Evolutionary conservation across 1,140 invertebrate genomes (phyloP), one percentile per base, ranked within the genome.

Genomic region (Sipha flava): DNA sequence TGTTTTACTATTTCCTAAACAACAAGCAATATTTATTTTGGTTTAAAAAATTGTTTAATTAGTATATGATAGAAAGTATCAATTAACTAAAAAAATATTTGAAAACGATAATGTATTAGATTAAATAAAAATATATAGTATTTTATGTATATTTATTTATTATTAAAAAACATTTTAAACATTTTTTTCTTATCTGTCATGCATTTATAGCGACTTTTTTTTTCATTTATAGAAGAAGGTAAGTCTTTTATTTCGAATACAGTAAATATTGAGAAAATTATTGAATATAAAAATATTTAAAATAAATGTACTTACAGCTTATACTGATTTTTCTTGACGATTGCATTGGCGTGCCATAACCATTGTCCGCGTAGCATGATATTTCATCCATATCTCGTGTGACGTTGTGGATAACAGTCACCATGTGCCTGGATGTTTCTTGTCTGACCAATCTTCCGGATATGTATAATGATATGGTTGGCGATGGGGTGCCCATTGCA

Each of bases 331-430:
- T 90, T 81, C 90, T 88, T 0, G 91, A 90, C 7, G 92, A 90
- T 85, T 94, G 92, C 90, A 93, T 93, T 6, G 93, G 92, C 1
- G 91, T 92, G 1, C 93, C 93, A 83, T 92, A 93, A 5, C 93
- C 92, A 84, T 94, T 94, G 85, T 94, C 92, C 1, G 92, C 93
- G 84, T 93, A 93, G 85, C 93, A 94, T 0, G 92, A 92, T 54
- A 94, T 91, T 82, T 92, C 89, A 83, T 93, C 90, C 91, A 94
- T 93, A 84, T 94, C 92, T 6, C 91, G 86, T 0, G 91, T 92
- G 2, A 94, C 91, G 84, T 94, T 93, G 82, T 92, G 89, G 59
- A 94, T 90, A 14, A 92, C 90, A 0, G 92, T 92, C 14, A 94
- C 92, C 90, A 94, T 92, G 84, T 93, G 92, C 2, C 92, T 87